A percentile compares a stretch with the other conserved stretches of the same genome.
These are phyloP conservation scores for Myiothlypis chrysogaster DNA, from an alignment of 2,797 vertebrate species.

Conservation along the genomic window DNA sequence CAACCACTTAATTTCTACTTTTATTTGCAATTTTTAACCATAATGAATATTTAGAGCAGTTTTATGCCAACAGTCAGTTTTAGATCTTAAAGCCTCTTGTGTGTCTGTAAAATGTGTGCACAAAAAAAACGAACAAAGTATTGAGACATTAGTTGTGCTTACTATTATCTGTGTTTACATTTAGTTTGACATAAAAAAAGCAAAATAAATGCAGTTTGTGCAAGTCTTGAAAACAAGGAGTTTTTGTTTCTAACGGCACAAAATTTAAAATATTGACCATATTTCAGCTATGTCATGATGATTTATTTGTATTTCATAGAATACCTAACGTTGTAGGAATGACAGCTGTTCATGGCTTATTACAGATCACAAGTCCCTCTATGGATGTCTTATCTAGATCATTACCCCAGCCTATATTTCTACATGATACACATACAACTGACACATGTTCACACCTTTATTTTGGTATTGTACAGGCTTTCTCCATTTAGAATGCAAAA, in stretches of 20 bases:
- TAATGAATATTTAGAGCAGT: not conserved
- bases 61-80: not conserved
- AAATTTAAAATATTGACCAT: not conserved
- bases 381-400: not conserved
- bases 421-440: not conserved
- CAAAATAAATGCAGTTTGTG: not conserved
- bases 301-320: not conserved
- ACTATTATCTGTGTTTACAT: not conserved
- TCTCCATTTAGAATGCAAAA: not conserved
- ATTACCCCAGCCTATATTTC: not conserved
- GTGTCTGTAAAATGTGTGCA: not conserved
- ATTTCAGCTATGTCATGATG: not conserved
- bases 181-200: not conserved
- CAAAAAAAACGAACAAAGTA: rapidly evolving
- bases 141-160: not conserved
- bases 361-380: not conserved
- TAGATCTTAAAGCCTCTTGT: not conserved
- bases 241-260: not conserved
- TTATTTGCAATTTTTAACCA: not conserved
- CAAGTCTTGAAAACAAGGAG: not conserved
- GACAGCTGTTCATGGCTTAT: not conserved
- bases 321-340: not conserved
- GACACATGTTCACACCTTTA: not conserved
- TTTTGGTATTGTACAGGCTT: not conserved
- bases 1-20: not conserved